Conservation (phyloP, 2,113 vertebrate species). For the Paramormyrops kingsleyae region DNA sequence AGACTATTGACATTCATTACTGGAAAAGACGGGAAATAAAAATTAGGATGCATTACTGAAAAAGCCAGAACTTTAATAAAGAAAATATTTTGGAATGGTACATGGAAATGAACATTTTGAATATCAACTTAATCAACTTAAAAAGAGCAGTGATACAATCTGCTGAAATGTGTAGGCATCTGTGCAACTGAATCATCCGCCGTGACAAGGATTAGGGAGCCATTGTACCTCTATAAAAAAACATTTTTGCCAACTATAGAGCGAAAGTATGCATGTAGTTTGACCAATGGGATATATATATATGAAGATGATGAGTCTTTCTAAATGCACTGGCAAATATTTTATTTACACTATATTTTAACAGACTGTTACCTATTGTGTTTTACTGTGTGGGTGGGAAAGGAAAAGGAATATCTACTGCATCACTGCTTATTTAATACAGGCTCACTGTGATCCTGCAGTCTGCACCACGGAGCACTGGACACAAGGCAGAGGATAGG, state of each 20-base stretch:
- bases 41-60: neutral
- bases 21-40: neutral
- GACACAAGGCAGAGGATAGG: neutral
- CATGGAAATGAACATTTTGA: neutral
- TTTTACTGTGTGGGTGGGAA: neutral
- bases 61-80: neutral
- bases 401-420: neutral
- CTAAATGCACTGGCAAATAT: neutral
- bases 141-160: neutral
- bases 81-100: neutral
- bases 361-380: neutral
- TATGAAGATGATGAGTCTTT: no score
- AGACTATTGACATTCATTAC: neutral
- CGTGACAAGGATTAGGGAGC: neutral
- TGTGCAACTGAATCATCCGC: neutral
- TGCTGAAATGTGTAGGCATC: neutral
- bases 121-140: neutral
- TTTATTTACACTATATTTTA: neutral
- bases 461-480: neutral
- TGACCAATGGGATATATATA: neutral
- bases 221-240: neutral
- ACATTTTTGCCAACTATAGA: neutral
- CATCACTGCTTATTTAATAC: neutral
- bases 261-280: neutral
- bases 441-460: neutral